Base-by-base conservation (phyloP, 2,797 vertebrate genomes). In the Alca torda region DNA sequence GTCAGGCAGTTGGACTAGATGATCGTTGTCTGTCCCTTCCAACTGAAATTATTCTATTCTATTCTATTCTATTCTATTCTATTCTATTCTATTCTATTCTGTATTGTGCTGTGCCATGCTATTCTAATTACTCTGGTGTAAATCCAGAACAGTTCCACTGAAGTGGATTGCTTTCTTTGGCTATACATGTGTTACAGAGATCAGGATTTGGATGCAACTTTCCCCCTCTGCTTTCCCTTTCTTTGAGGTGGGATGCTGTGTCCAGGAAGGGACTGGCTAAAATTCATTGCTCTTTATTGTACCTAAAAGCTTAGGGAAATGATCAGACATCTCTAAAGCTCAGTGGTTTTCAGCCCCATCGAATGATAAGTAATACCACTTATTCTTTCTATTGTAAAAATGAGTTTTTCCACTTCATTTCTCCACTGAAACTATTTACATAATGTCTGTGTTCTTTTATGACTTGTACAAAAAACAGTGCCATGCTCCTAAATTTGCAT, bases 351-450 rank as follows among this genome's bases (percentile, higher is more conserved):
- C 65, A 87, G 41, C 9, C 24, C 18, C 25, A 35, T 76, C 2
- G 4, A 95, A 78, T 53, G 21, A 41, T 77, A 93, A 91, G 67
- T 83, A 84, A 85, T 77, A 41, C 25, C 41, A 65, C 50, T 94
- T 95, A 89, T 61, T 78, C 75, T 78, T 95, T 93, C 83, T 81
- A 61, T 25, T 73, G 72, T 57, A 95, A 95, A 48, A 95, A 96
- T 92, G 46, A 89, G 64, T 74, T 94, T 96, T 97, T 95, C 89
- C 84, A 87, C 86, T 86, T 96, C 63, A 90, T 96, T 97, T 95
- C 68, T 96, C 39, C 76, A 81, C 64, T 63, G 86, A 92, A 93
- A 89, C 54, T 97, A 90, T 96, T 96, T 95, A 93, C 93, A 95
- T 95, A 93, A 94, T 90, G 72, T 87, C 91, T 87, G 31, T 94